Percentiles rank a stretch among this genome's conserved stretches.
Conservation (phyloP, 2,888 invertebrate species). For the Spodoptera littoralis region DNA sequence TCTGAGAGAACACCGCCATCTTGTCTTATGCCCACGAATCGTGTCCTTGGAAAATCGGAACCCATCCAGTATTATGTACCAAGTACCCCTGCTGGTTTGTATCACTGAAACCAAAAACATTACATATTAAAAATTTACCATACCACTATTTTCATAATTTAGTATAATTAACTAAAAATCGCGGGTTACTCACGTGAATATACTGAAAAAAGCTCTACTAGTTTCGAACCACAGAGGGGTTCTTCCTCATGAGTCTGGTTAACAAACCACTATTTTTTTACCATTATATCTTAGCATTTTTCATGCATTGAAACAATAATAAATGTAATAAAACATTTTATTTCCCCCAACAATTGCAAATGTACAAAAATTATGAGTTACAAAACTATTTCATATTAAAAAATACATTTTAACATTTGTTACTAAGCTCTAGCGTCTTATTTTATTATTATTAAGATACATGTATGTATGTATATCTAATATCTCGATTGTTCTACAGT, state of each 20-base stretch:
- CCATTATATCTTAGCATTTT: too few relatives aligned
- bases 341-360: slow-evolving; percentile 22
- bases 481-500: slow-evolving; percentile 8
- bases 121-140: neutral
- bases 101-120: slow-evolving; percentile 21
- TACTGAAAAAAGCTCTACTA: too few relatives aligned
- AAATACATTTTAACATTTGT: slow-evolving; percentile 18
- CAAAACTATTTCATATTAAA: slow-evolving; percentile 25
- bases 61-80: slow-evolving; percentile 27
- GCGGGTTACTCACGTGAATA: too few relatives aligned
- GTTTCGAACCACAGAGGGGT: too few relatives aligned
- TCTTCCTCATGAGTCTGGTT: too few relatives aligned
- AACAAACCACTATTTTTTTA: too few relatives aligned
- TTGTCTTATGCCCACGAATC: slow-evolving; percentile 42
- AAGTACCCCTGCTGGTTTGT: slow-evolving; percentile 22
- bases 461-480: neutral
- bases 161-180: too few relatives aligned
- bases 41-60: slow-evolving; percentile 48
- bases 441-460: slow-evolving; percentile 15
- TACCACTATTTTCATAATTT: too few relatives aligned
- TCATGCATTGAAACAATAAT: neutral
- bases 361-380: slow-evolving; percentile 14
- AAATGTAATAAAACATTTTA: slow-evolving; percentile 17
- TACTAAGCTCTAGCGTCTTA: slow-evolving; percentile 11
- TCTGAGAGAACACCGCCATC: slow-evolving; percentile 71